Evolutionary conservation across 2,113 vertebrate genomes (phyloP), one percentile per base, ranked within the genome.

Genomic region (Pipra filicauda): DNA sequence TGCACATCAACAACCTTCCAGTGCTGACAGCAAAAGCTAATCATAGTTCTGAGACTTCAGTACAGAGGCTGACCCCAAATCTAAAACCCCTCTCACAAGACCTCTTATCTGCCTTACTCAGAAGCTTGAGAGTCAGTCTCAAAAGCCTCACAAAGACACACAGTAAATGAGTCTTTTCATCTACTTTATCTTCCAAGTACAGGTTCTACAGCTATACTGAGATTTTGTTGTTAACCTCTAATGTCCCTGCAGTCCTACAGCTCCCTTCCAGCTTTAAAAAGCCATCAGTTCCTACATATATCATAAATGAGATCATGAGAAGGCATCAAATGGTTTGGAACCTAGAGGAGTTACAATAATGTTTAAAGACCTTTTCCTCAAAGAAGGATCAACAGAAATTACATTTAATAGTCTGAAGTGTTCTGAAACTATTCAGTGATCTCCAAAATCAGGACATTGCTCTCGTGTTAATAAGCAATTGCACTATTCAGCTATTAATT

Each of bases 221-320:
- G 52, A n/a, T 65, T 88, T 75, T 76, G 27, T 44, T 69, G 30
- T 30, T 76, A 80, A 17, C 22, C 13, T 64, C 39, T 51, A 18
- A 39, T 0, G 12, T 24, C 30, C 28, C 67, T 2, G 1, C 22
- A 82, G 62, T 78, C 0, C 0, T 5, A 20, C 58, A 51, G 77
- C 17, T 73, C 48, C 31, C 31, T 66, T 70, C 51, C 2, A 9
- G 30, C 59, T 49, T 37, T 74, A 81, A 52, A 54, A 61, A 72
- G 24, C 31, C 74, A 89, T 44, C n/a, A n/a, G 3, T 74, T 77
- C 37, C 67, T 80, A 26, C 22, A 10, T 8, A 16, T 4, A 49
- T 57, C 27, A 59, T 35, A 81, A 57, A 87, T 66, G 35, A 81
- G 9, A 74, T 31, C 9, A 66, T 1, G 1, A 91, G 30, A 70